phyloP scores from a whole-genome alignment of 2,113 vertebrate genomes.

The Pyxicephalus adspersus region DNA sequence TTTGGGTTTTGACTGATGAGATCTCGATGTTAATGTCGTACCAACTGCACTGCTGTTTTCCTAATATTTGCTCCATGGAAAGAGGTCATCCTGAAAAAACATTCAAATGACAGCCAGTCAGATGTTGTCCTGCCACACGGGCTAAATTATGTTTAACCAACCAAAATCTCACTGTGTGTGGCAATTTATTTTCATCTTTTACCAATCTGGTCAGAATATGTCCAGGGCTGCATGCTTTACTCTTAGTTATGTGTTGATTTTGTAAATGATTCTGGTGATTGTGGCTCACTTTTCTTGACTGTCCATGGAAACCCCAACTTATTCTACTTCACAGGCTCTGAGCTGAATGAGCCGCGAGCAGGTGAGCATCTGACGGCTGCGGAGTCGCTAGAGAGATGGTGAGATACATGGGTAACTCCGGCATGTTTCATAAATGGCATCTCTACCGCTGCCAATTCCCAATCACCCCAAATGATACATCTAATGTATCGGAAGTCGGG shows the following conservation, averaged over 20 bases:
- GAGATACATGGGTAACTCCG: conserved; percentile 18
- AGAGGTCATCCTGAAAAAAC: too few relatives aligned
- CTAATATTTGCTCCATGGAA: too few relatives aligned
- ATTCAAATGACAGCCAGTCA: too few relatives aligned
- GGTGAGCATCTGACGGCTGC: conserved; percentile 7
- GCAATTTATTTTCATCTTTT: too few relatives aligned
- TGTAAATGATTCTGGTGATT: not conserved
- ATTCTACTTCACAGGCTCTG: conserved; percentile 23
- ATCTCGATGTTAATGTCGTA: too few relatives aligned
- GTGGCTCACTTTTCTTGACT: not conserved
- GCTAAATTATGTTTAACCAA: too few relatives aligned
- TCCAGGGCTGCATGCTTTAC: too few relatives aligned
- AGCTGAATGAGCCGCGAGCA: conserved; percentile 1
- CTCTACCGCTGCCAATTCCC: not conserved
- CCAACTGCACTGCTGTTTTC: too few relatives aligned
- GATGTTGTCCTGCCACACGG: too few relatives aligned
- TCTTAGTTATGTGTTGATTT: not conserved
- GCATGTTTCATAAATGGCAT: conserved; percentile 21
- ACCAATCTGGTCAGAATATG: too few relatives aligned
- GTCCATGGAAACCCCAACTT: conserved; percentile 1
- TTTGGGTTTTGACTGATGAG: too few relatives aligned
- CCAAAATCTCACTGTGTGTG: too few relatives aligned
- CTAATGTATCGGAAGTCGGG: not conserved
- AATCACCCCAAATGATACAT: conserved; percentile 5
- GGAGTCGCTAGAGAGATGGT: conserved; percentile 1